Evolutionary conservation across 2,113 vertebrate species (phyloP).

Genomic region (Chaenocephalus aceratus): DNA sequence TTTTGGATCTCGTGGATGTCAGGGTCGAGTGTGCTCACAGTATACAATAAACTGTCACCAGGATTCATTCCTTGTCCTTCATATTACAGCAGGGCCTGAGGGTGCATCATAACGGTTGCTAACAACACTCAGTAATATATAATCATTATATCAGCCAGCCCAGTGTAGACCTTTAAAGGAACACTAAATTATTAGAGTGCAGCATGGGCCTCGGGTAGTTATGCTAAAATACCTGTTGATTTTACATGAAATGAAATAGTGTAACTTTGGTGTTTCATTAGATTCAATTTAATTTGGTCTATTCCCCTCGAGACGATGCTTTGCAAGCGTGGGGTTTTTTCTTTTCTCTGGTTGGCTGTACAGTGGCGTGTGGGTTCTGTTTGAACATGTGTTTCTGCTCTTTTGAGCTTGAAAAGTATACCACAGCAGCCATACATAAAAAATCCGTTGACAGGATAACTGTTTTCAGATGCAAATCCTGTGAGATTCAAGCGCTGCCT

Average conservation of each 20-base stretch:
- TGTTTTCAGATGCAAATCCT: conserved; percentile 75
- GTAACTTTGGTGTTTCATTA: conserved; percentile 58
- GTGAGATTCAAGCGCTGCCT: conserved; percentile 51
- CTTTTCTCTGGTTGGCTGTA: conserved; percentile 22
- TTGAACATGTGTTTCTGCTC: conserved; percentile 53
- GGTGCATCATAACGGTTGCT: conserved; percentile 54
- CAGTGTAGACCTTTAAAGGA: conserved; percentile 34
- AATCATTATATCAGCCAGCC: conserved; percentile 44
- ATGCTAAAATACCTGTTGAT: conserved; percentile 70
- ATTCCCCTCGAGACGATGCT: conserved; percentile 50
- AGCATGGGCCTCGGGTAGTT: conserved; percentile 46
- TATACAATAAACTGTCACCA: conserved; percentile 56
- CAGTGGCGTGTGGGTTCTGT: conserved; percentile 40
- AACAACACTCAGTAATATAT: conserved; percentile 63
- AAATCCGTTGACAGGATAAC: conserved; percentile 62
- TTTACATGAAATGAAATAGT: conserved; percentile 56
- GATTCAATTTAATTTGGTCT: conserved; percentile 59
- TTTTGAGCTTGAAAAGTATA: conserved; percentile 55
- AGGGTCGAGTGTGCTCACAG: conserved; percentile 31
- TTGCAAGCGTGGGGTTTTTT: neutral
- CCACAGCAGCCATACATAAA: conserved; percentile 31
- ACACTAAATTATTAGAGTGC: conserved; percentile 65
- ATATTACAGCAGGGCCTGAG: conserved; percentile 62
- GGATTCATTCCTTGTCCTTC: conserved; percentile 68
- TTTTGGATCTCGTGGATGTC: conserved; percentile 14